Percentiles rank a stretch among this genome's conserved stretches.
phyloP scores from a whole-genome alignment of 1,140 invertebrate species.

The Camponotus pennsylvanicus region DNA sequence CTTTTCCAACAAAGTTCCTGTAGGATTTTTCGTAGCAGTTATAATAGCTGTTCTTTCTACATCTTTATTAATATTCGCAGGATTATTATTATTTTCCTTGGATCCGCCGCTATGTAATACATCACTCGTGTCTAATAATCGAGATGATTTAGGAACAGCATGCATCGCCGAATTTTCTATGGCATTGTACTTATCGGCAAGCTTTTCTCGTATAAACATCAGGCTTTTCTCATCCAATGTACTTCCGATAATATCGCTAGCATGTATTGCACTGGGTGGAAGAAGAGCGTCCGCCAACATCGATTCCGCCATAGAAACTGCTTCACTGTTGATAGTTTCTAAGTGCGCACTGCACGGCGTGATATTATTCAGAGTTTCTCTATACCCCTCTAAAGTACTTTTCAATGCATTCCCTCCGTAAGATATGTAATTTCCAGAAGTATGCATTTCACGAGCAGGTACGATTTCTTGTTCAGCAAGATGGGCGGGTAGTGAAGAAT shows the following conservation, averaged over 20 bases:
- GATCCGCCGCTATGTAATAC: not conserved
- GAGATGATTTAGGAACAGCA: not conserved
- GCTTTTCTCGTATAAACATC: constrained; percentile 80
- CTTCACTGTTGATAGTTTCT: not conserved
- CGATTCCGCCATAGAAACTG: constrained; percentile 71
- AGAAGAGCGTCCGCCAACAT: constrained; percentile 79
- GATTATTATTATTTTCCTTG: constrained; percentile 10
- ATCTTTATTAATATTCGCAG: not conserved
- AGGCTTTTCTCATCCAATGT: constrained; percentile 79
- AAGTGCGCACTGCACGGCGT: not conserved
- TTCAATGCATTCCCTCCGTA: not conserved
- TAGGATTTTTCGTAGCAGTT: not conserved
- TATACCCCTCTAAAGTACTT: not conserved
- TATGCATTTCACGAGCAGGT: not conserved
- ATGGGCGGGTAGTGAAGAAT: not conserved
- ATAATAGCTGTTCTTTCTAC: not conserved
- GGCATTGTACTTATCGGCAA: constrained; percentile 78
- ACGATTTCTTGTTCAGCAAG: constrained; percentile 33
- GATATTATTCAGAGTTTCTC: not conserved
- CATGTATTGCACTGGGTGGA: constrained; percentile 77
- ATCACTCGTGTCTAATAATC: constrained; percentile 3
- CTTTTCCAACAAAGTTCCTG: not conserved
- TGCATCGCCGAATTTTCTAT: constrained; percentile 59
- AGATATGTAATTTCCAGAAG: not conserved
- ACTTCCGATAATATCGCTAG: constrained; percentile 80